Conservation (phyloP, 64 coral and sea anemone species). For the Porites lutea region DNA sequence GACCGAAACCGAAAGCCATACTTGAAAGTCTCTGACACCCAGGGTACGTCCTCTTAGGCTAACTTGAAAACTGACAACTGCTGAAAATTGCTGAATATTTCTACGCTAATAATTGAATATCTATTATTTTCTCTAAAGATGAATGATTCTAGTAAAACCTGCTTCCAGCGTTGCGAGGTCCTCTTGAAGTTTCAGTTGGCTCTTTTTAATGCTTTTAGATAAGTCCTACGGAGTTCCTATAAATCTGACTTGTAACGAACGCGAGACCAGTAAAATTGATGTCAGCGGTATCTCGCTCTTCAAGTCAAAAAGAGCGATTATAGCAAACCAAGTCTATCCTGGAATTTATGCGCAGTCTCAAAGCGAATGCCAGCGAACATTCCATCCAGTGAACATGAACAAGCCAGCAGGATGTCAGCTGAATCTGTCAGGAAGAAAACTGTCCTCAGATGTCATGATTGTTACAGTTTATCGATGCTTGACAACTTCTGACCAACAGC, state of each 20-base stretch:
- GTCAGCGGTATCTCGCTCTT: conserved; percentile 52
- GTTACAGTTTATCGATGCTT: conserved; percentile 44
- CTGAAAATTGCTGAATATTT: no score
- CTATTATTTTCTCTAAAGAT: no score
- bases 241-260: conserved; percentile 28
- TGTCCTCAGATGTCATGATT: conserved; percentile 25
- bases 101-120: no score
- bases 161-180: no score
- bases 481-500: background rate
- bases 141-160: no score
- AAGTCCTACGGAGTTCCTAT: conserved; percentile 41
- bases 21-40: no score
- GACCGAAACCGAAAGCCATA: no score
- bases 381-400: background rate
- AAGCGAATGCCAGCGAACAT: conserved; percentile 30
- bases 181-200: background rate
- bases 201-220: background rate
- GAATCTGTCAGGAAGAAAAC: background rate
- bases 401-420: conserved; percentile 37
- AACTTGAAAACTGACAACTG: no score
- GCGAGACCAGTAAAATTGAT: background rate
- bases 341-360: conserved; percentile 49
- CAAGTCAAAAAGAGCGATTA: background rate
- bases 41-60: no score
- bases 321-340: conserved; percentile 25